Conservation (phyloP, 2,113 vertebrate species). For the Eolophus roseicapilla region DNA sequence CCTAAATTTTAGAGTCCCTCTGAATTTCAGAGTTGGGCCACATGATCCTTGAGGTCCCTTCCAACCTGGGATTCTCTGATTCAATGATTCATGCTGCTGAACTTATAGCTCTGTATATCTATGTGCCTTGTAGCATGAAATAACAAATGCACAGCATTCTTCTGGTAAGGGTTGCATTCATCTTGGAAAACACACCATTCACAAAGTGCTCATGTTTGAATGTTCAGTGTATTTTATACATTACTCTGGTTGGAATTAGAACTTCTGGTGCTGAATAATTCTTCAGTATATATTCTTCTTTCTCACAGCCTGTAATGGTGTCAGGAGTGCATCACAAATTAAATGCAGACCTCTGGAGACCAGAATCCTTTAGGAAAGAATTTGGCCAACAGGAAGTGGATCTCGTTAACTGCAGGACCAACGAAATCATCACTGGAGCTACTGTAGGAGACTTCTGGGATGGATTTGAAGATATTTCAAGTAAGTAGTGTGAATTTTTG, state of each 20-base stretch:
- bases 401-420: slow-evolving; percentile 81
- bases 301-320: slow-evolving; percentile 79
- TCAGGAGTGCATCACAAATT: slow-evolving; percentile 80
- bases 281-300: not conserved
- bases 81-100: not conserved
- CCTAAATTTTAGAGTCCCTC: slow-evolving; percentile 58
- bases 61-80: not conserved
- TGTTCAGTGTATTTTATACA: too few species aligned
- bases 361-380: slow-evolving; percentile 78
- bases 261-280: not conserved
- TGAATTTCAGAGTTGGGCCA: not conserved
- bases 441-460: slow-evolving; percentile 84
- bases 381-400: slow-evolving; percentile 82
- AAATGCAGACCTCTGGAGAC: slow-evolving; percentile 81
- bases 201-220: not conserved
- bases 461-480: slow-evolving; percentile 82
- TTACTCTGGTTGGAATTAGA: not conserved
- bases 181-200: not conserved
- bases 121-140: not conserved
- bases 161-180: not conserved
- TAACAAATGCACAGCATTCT: not conserved
- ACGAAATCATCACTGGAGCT: slow-evolving; percentile 81
- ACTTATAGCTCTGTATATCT: not conserved
- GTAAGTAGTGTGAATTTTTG: slow-evolving; percentile 50
- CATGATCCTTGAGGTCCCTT: not conserved